phyloP scores from a whole-genome alignment of 2,888 invertebrate genomes.

The Apotomis capreana region DNA sequence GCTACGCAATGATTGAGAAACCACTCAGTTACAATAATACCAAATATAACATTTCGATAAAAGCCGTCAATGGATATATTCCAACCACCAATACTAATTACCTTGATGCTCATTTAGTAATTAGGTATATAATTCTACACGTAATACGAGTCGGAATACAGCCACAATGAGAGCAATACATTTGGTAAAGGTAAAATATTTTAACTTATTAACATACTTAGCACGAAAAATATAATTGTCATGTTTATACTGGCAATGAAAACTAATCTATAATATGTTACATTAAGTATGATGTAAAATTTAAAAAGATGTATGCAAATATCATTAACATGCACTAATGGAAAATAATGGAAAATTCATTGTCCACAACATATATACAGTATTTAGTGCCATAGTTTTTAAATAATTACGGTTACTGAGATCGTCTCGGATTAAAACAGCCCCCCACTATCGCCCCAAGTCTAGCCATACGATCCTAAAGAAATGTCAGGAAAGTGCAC shows the following conservation, averaged over 20 bases:
- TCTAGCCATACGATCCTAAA: neutral
- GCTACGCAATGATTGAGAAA: constrained; percentile 19
- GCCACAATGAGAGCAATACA: neutral
- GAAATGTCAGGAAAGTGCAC: neutral
- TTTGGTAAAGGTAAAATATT: neutral
- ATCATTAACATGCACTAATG: neutral
- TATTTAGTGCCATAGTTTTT: constrained; percentile 8
- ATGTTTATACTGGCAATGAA: neutral
- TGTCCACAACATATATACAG: constrained; percentile 6
- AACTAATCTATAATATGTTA: neutral
- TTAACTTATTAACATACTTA: neutral
- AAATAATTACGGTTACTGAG: neutral
- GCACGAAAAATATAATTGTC: neutral
- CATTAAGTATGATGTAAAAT: constrained; percentile 1
- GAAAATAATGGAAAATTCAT: neutral
- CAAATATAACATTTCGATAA: constrained; percentile 1
- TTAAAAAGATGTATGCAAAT: neutral
- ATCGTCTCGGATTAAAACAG: neutral
- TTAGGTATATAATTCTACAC: constrained; percentile 1
- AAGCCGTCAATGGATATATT: neutral
- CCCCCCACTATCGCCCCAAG: neutral
- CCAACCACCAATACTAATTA: neutral
- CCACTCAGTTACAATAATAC: constrained; percentile 2
- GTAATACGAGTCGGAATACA: neutral
- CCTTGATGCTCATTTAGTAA: neutral